Percentiles rank a stretch among this genome's conserved stretches.
These are phyloP conservation scores for Rattus norvegicus DNA, from an alignment of 2,113 vertebrate species.

Conservation along the genomic window GRCr8 NC_086025.1:19590001-19590500, in stretches of 20 bases:
- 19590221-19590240: not conserved
- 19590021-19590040: not conserved
- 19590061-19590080: slow-evolving; percentile 15
- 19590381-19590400: not conserved
- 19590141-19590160: slow-evolving; percentile 66
- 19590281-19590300: not conserved
- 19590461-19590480: not conserved
- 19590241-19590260: not conserved
- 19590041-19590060: slow-evolving; percentile 50
- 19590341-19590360: not conserved
- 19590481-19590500: not conserved
- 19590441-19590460: not conserved
- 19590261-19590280: not conserved
- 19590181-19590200: slow-evolving; percentile 70
- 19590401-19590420: not conserved
- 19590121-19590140: slow-evolving; percentile 33
- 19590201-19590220: slow-evolving; percentile 29
- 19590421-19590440: not conserved
- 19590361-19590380: not conserved
- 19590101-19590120: slow-evolving; percentile 54
- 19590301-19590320: not conserved
- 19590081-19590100: slow-evolving; percentile 16
- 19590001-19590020: not conserved
- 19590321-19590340: not conserved
- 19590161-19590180: slow-evolving; percentile 56